Percentiles rank a stretch among this genome's conserved stretches.
These are phyloP conservation scores for Leucopsar rothschildi DNA, from an alignment of 2,113 vertebrate genomes.

Conservation along the genomic window DNA sequence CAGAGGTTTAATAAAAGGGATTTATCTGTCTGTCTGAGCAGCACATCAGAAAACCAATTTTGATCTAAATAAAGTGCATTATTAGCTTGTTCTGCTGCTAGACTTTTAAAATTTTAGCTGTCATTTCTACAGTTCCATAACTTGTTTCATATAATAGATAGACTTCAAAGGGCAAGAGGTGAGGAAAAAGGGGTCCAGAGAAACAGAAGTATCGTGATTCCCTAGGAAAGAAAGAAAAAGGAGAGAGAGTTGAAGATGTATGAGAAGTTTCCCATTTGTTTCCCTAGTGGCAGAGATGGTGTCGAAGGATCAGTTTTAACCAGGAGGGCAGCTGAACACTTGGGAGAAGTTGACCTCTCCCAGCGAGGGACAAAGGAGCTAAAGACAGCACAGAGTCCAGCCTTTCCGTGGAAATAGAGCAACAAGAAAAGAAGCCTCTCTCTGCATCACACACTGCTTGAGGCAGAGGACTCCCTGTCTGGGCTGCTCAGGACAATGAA, in stretches of 20 bases:
- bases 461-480: constrained; percentile 67
- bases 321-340: constrained; percentile 50
- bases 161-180: background rate
- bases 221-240: background rate
- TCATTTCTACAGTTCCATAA: background rate
- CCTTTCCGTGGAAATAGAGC: constrained; percentile 62
- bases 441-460: constrained; percentile 50
- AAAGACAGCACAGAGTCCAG: constrained; percentile 63
- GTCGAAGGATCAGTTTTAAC: background rate
- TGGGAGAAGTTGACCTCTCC: constrained; percentile 52
- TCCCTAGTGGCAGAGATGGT: background rate
- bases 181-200: background rate
- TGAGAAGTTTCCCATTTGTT: background rate
- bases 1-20: background rate
- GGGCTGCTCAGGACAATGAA: constrained; percentile 67
- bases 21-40: background rate
- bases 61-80: background rate
- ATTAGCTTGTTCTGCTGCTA: background rate
- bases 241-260: background rate
- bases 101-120: background rate
- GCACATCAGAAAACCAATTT: background rate
- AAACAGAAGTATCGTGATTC: background rate
- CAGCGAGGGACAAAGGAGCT: constrained; percentile 63
- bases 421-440: constrained; percentile 51
- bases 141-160: background rate